Conservation (phyloP, 2,797 vertebrate species). For the Carduelis carduelis region DNA sequence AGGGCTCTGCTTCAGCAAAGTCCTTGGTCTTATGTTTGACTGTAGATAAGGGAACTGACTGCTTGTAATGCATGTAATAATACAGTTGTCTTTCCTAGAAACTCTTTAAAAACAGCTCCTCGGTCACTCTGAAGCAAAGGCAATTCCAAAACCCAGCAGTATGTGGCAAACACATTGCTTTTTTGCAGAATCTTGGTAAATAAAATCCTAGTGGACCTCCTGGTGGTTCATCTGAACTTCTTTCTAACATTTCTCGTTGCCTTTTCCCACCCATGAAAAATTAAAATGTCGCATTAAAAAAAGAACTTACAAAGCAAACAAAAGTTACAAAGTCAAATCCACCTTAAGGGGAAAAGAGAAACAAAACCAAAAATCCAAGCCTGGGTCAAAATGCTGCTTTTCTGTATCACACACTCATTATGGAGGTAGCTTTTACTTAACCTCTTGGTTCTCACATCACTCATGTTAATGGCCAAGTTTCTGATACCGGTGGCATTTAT, state of each 20-base stretch:
- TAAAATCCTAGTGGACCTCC: background rate
- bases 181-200: background rate
- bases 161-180: background rate
- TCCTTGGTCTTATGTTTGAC: background rate
- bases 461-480: slow-evolving; percentile 60
- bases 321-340: background rate
- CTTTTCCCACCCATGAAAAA: background rate
- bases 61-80: background rate
- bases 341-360: background rate
- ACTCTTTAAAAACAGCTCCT: background rate
- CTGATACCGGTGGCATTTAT: slow-evolving; percentile 54
- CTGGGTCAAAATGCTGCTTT: background rate
- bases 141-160: background rate
- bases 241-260: background rate
- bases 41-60: background rate
- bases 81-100: background rate
- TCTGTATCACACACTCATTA: background rate
- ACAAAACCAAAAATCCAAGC: background rate
- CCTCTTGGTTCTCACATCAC: slow-evolving; percentile 60
- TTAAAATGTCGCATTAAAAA: background rate
- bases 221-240: background rate
- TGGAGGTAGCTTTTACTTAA: slow-evolving; percentile 61
- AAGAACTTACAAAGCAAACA: background rate
- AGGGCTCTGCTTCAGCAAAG: background rate
- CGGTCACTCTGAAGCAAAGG: background rate